Evolutionary conservation across 1,140 invertebrate species (phyloP).

Genomic region (Odontomachus brunneus): DNA sequence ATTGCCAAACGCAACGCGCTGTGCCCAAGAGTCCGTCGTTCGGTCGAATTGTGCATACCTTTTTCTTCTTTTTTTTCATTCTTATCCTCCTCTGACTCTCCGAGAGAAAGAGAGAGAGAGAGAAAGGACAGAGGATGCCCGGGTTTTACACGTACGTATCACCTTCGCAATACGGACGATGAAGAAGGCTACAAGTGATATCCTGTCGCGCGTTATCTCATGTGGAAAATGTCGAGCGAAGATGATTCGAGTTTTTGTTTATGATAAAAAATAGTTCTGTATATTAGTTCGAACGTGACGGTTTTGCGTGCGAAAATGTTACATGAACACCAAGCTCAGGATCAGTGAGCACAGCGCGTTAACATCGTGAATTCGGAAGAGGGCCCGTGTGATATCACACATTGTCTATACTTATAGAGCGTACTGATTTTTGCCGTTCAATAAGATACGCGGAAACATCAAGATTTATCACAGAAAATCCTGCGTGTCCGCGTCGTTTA

Average conservation of each 20-base stretch:
- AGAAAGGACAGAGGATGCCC: not conserved
- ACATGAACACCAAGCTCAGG: slow-evolving; percentile 29
- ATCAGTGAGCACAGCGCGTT: slow-evolving; percentile 67
- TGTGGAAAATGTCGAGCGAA: not conserved
- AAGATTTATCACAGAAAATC: slow-evolving; percentile 75
- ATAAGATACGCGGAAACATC: slow-evolving; percentile 58
- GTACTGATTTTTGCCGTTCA: slow-evolving; percentile 83
- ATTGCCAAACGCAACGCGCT: slow-evolving; percentile 72
- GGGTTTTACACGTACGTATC: not conserved
- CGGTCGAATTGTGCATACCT: slow-evolving; percentile 6
- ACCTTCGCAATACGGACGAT: not conserved
- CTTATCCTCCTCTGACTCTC: not conserved
- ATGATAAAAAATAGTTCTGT: slow-evolving; percentile 40
- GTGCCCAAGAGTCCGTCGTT: slow-evolving; percentile 72
- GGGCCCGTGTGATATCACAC: slow-evolving; percentile 75
- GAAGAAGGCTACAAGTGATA: not conserved
- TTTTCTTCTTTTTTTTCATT: not conserved
- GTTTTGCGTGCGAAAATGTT: slow-evolving; percentile 14
- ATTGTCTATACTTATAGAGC: slow-evolving; percentile 75
- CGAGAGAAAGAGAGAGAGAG: not conserved
- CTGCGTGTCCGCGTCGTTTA: slow-evolving; percentile 49
- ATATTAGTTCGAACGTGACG: not conserved
- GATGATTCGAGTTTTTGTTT: not conserved
- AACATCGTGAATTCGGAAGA: slow-evolving; percentile 78
- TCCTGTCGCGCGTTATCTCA: not conserved